Base-by-base conservation (phyloP, 2,888 invertebrate species). In the Augiades crinisus region DNA sequence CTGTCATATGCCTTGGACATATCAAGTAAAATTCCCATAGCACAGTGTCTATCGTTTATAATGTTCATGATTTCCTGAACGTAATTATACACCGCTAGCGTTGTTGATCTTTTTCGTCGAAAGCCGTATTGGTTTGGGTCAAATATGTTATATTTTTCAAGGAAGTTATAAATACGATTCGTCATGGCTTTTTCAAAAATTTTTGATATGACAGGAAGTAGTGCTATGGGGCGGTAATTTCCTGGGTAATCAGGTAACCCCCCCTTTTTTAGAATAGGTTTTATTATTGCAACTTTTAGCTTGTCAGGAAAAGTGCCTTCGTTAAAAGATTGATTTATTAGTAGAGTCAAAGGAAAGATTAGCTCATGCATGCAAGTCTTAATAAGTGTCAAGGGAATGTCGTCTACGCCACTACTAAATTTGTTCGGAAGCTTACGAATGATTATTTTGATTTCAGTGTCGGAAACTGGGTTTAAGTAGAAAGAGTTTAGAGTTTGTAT, bases 1-100 rank as follows among this genome's bases (percentile, higher is more conserved):
- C 41, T 44, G 37, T 60, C 62, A 17, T 60, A 62, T n/a, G 62
- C 62, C 36, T 62, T 60, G 2, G 50, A 51, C 59, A 62, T 59
- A 40, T 60, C 62, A 3, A 60, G 34, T 34, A 60, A 14, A 2
- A 58, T 16, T 10, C 24, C 40, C 1, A 41, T n/a, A 4, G 22
- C 38, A 16, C 14, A 27, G 1, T 41, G 14, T 41, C 16, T 33
- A 10, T 56, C 59, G 21, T 52, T 43, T n/a, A 58, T 52, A 34
- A 47, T 47, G 17, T 56, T 49, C 38, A 58, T 7, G 6, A 49
- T 34, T 33, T 55, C 38, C 22, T 55, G 44, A 1, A 57, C 34
- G 21, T 53, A 54, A 13, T 34, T 43, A 12, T 51, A 55, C 6
- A 56, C 47, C n/a, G 56, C 59, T 12, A 45, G 21, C 7, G 41